Base-by-base conservation (phyloP, 2,797 vertebrate genomes). In the Sparidentex hasta region DNA sequence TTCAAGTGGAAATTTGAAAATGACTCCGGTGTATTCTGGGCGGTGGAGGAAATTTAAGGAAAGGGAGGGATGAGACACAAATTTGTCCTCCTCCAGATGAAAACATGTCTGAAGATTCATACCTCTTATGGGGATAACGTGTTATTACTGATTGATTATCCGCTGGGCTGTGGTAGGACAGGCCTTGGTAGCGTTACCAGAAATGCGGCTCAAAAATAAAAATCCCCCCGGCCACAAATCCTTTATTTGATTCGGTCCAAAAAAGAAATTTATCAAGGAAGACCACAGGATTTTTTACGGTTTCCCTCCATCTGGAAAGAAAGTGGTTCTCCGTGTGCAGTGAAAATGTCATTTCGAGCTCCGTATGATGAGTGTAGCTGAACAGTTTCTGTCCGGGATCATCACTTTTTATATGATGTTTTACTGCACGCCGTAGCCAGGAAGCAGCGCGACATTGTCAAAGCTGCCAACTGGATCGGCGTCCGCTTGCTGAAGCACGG, bases 141-240 rank as follows among this genome's bases (percentile, higher is more conserved):
- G 48, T 83, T 65, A 89, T 90, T 88, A 84, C 38, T 1, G 59
- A 66, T 67, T 91, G 76, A 89, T 87, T 80, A 74, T 69, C 78
- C 68, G 44, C 68, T 64, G 71, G 65, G 51, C 50, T 70, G 83
- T 51, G 81, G 68, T 65, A 57, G 68, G 52, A 64, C 51, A 48
- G 41, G 23, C 43, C 68, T 38, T 41, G 23, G 44, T 55, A n/a
- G 23, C 0, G 1, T 58, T 86, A 76, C 83, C 84, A 87, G 83
- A 88, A 71, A 69, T 82, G 71, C 84, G 83, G 83, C 75, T 72
- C n/a, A 66, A 83, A 90, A 90, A 87, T 2, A 27, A 38, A 27
- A 38, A 27, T 78, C 51, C 69, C 66, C 72, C n/a, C 3, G 33
- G 33, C 77, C 77, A 65, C 44, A 90, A 76, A 38, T 38, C 44